Base-by-base conservation (phyloP, 1,140 invertebrate species). In the Odontomachus brunneus region DNA sequence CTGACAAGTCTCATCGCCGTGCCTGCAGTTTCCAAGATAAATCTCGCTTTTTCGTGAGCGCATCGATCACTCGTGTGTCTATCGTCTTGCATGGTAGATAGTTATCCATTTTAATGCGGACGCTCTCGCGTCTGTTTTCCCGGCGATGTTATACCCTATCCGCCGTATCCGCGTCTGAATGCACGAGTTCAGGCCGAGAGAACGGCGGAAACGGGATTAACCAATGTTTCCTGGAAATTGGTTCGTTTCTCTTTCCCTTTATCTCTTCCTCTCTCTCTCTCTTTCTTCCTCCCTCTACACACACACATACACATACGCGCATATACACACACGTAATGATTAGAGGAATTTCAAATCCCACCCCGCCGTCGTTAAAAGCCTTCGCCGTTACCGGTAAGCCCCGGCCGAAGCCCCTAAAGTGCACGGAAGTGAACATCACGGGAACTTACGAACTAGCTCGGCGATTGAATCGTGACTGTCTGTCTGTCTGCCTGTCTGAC, bases 331-430 rank as follows among this genome's bases (percentile, higher is more conserved):
- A 53, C 15, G n/a, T 51, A 76, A 76, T 48, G 44, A 66, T 66
- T 76, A 24, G 19, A 17, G 19, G 62, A 65, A 24, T 49, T 19
- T 33, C 14, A 9, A 15, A 5, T 22, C 15, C 33, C 24, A 48
- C 11, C 24, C 38, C 44, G 12, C 22, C 26, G 48, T 74, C 57
- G 72, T 87, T 86, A 78, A 83, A 85, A 86, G 80, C 71, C 62
- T 83, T 67, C 57, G 44, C n/a, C 15, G n/a, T 53, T 83, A 38
- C 15, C 26, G 3, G 29, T n/a, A 51, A 33, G n/a, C 19, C n/a
- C 22, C 33, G 1, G 38, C 14, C 55, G 24, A 44, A 29, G 33
- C 19, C 49, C 55, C 53, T 62, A 72, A 65, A 44, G 26, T 49
- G 12, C 48, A 2, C 29, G 51, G 9, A 24, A 82, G 63, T 9